phyloP scores from a whole-genome alignment of 1,140 invertebrate species.

The Drosophila murphyi region DNA sequence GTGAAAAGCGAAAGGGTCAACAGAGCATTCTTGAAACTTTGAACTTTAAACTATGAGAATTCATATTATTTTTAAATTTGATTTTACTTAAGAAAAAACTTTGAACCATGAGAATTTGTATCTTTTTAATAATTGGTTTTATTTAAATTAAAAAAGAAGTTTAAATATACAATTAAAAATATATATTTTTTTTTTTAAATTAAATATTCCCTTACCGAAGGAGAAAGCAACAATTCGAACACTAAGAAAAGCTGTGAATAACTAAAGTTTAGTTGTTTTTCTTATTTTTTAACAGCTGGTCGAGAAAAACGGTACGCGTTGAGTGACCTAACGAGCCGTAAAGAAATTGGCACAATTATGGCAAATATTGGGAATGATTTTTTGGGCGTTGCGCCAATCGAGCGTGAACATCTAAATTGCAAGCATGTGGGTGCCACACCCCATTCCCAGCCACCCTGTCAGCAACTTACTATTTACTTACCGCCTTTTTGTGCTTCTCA shows the following conservation, averaged over 20 bases:
- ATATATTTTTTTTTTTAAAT: neutral
- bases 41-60: neutral
- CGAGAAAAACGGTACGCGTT: neutral
- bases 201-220: neutral
- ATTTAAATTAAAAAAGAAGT: neutral
- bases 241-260: conserved; percentile 39
- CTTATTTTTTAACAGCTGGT: conserved; percentile 21
- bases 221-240: conserved; percentile 19
- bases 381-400: conserved; percentile 60
- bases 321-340: conserved; percentile 62
- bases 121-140: neutral
- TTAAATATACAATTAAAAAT: neutral
- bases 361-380: conserved; percentile 34
- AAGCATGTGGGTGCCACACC: conserved; percentile 16
- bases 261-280: conserved; percentile 35
- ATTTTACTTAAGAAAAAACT: no score
- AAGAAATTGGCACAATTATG: conserved; percentile 68
- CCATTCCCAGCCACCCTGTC: neutral
- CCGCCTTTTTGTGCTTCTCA: conserved; percentile 42
- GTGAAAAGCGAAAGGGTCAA: conserved; percentile 46
- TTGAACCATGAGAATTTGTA: neutral
- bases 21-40: neutral
- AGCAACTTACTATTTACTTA: conserved; percentile 41
- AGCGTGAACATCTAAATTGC: conserved; percentile 59
- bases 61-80: no score